A percentile compares a stretch with the other conserved stretches of the same genome.
These are phyloP conservation scores for Lasioglossum morio DNA, from an alignment of 2,888 invertebrate genomes.

Conservation along the genomic window DNA sequence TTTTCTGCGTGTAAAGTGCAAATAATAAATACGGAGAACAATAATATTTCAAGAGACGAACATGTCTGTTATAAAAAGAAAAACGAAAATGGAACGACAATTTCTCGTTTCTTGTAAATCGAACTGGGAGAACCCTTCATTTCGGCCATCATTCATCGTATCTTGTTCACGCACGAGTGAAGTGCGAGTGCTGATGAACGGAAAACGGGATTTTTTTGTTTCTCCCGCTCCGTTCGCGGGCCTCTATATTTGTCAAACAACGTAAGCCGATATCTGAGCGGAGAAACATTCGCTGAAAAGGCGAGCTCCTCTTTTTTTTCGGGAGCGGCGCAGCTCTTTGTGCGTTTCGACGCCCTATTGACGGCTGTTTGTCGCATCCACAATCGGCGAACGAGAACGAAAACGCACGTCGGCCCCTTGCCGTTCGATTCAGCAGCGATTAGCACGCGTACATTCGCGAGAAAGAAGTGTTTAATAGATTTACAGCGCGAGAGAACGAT, in stretches of 20 bases:
- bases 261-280: slow-evolving; percentile 3
- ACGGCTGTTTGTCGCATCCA: background rate
- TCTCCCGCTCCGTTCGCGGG: background rate
- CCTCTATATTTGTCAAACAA: slow-evolving; percentile 1
- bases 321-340: background rate
- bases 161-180: background rate
- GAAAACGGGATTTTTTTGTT: background rate
- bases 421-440: slow-evolving; percentile 34
- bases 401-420: background rate
- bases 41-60: no score
- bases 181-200: background rate
- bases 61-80: background rate
- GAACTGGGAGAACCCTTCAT: background rate
- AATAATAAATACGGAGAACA: background rate
- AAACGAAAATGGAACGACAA: no score
- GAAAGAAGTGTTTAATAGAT: slow-evolving; percentile 57
- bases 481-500: slow-evolving; percentile 40
- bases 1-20: background rate
- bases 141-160: background rate
- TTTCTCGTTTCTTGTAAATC: background rate
- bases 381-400: background rate
- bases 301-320: background rate
- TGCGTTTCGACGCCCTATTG: slow-evolving; percentile 9
- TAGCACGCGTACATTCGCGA: slow-evolving; percentile 24
- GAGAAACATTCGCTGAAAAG: slow-evolving; percentile 9